Conservation (phyloP, 2,888 invertebrate genomes). For the Rotaria sp. region DNA sequence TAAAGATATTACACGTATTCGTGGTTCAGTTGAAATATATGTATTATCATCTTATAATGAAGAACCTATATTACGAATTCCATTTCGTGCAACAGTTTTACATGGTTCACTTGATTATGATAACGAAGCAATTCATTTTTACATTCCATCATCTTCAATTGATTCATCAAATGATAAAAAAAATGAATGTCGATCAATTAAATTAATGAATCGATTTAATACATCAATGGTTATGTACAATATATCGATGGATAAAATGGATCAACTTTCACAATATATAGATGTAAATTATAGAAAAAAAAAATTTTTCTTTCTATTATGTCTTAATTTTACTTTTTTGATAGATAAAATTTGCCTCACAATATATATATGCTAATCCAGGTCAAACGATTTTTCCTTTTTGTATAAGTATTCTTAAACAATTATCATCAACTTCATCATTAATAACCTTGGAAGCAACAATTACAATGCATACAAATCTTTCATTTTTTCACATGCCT, state of each 20-base stretch:
- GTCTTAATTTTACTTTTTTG: neutral
- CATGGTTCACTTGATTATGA: conserved; percentile 23
- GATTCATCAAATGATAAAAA: neutral
- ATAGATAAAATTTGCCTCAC: neutral
- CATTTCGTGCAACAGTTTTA: neutral
- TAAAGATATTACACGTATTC: neutral
- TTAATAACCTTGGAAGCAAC: neutral
- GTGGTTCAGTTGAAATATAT: neutral
- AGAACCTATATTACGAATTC: neutral
- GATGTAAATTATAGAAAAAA: neutral
- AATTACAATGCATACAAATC: neutral
- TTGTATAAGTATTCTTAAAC: neutral
- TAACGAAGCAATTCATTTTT: neutral
- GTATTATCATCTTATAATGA: neutral
- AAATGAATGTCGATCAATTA: neutral
- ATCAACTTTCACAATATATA: neutral
- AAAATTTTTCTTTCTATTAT: too few species aligned
- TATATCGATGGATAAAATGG: neutral
- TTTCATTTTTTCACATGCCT: neutral
- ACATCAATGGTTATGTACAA: neutral
- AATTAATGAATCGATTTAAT: neutral
- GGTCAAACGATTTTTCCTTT: neutral
- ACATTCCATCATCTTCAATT: neutral
- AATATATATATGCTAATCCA: neutral
- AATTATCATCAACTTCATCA: neutral